A percentile compares a stretch with the other conserved stretches of the same genome.
Conservation (phyloP, 1,140 invertebrate genomes). For the Thalassaphorura encarpata region DNA sequence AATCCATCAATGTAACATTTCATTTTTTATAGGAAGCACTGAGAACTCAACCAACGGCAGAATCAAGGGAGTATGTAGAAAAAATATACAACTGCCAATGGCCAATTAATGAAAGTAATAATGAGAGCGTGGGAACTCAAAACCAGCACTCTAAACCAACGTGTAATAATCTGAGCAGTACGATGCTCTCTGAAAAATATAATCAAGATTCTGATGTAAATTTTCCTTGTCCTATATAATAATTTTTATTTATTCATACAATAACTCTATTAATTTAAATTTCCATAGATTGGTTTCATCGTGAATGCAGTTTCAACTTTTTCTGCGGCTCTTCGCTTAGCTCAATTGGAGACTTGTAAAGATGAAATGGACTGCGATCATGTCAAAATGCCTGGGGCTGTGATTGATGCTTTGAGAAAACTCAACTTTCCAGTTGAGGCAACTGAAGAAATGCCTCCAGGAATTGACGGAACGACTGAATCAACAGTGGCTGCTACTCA, state of each 20-base stretch:
- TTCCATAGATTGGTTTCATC: slow-evolving; percentile 33
- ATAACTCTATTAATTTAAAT: no score
- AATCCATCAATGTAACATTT: not conserved
- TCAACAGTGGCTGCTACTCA: slow-evolving; percentile 25
- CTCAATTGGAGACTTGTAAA: slow-evolving; percentile 32
- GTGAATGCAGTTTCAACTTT: slow-evolving; percentile 36
- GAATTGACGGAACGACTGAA: slow-evolving; percentile 13
- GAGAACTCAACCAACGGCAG: slow-evolving; percentile 6
- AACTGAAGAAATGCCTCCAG: slow-evolving; percentile 7
- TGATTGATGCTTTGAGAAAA: slow-evolving; percentile 23
- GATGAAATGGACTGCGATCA: slow-evolving; percentile 17
- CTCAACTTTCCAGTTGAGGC: slow-evolving; percentile 29
- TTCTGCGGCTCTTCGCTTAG: slow-evolving; percentile 34
- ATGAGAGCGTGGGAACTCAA: no score
- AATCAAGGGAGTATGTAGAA: slow-evolving; percentile 29
- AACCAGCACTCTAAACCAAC: slow-evolving; percentile 4
- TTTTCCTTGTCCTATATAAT: no score
- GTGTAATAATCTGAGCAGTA: slow-evolving; percentile 24
- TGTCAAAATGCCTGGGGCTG: slow-evolving; percentile 16
- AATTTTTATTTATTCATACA: no score
- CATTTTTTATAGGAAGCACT: slow-evolving; percentile 16
- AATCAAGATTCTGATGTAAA: slow-evolving; percentile 31
- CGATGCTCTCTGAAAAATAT: slow-evolving; percentile 23
- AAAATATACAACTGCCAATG: slow-evolving; percentile 28
- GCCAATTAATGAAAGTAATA: slow-evolving; percentile 8